Evolutionary conservation across 2,113 vertebrate genomes (phyloP).

Genomic region (Alethe diademata): DNA sequence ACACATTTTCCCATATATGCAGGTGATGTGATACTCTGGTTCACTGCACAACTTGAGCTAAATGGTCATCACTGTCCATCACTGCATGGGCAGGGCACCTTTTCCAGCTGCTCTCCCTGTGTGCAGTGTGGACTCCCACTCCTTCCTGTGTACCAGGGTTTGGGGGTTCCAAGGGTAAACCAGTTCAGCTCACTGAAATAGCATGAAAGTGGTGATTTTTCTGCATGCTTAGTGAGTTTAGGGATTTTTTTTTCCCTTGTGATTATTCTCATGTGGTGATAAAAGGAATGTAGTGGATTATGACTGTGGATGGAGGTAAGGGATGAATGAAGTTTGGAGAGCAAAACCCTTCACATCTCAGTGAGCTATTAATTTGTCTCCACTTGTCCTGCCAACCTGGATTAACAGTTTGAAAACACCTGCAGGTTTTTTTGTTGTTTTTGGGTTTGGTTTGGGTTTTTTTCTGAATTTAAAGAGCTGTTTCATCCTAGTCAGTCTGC

Average conservation of each 20-base stretch:
- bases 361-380: not conserved
- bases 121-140: not conserved
- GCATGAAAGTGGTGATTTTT: not conserved
- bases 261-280: not conserved
- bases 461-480: not conserved
- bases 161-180: not conserved
- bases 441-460: not conserved
- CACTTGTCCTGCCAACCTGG: not conserved
- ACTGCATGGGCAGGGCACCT: not conserved
- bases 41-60: not conserved
- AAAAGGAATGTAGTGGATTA: not conserved
- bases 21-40: not conserved
- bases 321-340: not conserved
- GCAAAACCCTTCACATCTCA: not conserved
- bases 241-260: not conserved
- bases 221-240: not conserved
- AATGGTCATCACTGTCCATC: not conserved
- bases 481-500: not conserved
- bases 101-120: not conserved
- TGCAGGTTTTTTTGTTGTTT: not conserved
- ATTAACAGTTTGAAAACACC: not conserved
- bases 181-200: not conserved
- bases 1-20: not conserved
- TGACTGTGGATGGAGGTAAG: not conserved
- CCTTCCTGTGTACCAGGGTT: not conserved